Evolutionary conservation across 2,797 vertebrate genomes (phyloP), one percentile per base, ranked within the genome.

Genomic region (Zenarchopterus dispar): DNA sequence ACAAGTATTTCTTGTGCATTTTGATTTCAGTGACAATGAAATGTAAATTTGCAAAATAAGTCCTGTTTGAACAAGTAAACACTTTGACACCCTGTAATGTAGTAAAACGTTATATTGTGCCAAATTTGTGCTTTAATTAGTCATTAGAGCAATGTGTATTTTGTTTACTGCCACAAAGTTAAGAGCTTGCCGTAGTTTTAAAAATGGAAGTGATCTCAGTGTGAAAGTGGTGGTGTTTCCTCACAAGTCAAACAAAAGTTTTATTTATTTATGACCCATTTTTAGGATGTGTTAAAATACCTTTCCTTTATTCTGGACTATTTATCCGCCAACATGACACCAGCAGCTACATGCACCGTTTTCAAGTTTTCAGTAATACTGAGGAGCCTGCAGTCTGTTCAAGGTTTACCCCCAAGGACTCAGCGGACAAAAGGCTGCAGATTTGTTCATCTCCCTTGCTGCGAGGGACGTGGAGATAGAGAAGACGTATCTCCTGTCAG

Each of bases 401-500:
- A 47, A 47, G 52, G 77, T 83, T 76, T 62, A 52, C 75, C 82
- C 79, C 76, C 56, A 71, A 90, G 86, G 88, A 85, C 81, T 69
- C 13, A 0, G 63, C 23, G 71, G 82, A 86, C 81, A 85, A 84
- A 87, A 81, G 78, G 74, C 82, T 86, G 84, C 50, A 36, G 72
- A 80, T 85, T 85, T 78, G 80, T 86, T 85, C 80, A 70, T 81
- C 83, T 88, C 59, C 46, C 77, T 71, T 0, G 80, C 89, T 88
- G 84, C 76, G 28, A 87, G 90, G 87, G 87, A 88, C 77, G 70
- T 75, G 16, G 77, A 84, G 73, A 80, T 79, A 79, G 79, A 85
- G 86, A 89, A 91, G 90, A 92, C 83, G 33, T 90, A 89, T 91
- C 82, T 88, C 64, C 88, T 88, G 91, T 90, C 87, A 88, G 85